Base-by-base conservation (phyloP, 2,888 invertebrate species). In the Scotopteryx bipunctaria region DNA sequence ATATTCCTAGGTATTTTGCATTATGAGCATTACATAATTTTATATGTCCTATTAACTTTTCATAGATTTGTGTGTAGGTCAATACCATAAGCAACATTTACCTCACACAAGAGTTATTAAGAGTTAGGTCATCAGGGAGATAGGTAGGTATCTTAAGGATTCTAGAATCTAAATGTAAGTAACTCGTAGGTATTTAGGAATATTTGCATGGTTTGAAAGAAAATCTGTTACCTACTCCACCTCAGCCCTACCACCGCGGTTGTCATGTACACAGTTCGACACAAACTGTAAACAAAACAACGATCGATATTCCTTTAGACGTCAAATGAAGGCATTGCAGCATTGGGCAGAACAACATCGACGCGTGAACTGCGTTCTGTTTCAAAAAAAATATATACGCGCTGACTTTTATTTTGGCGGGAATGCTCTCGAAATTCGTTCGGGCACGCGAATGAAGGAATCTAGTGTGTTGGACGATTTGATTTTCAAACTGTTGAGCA, bases 201-300 rank as follows among this genome's bases (percentile, higher is more conserved):
- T n/a, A n/a, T n/a, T n/a, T n/a, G n/a, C n/a, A n/a, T n/a, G n/a
- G n/a, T n/a, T 25, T 25, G 25, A 25, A 25, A n/a, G 9, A 9
- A 5, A 41, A 63, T 74, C 72, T n/a, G n/a, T n/a, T n/a, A n/a
- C 67, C 67, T 65, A 55, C 69, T 49, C 81, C 75, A 81, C 65
- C 65, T 69, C 66, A 69, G 65, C 79, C 81, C 82, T 74, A 67
- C 78, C 76, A 77, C 76, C 66, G 78, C 77, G 85, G 89, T 89
- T 90, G 90, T 87, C 89, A 90, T 90, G 90, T 88, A 83, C 75
- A 89, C 90, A 84, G 87, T 70, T 68, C 72, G 60, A 75, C 78
- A 66, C 68, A 86, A 88, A 87, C 84, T 79, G 89, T 89, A 90
- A 89, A 90, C 90, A 90, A 83, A 89, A 56, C 67, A 55, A 14